phyloP scores from a whole-genome alignment of 2,797 vertebrate species.

The Hipposideros larvatus region DNA sequence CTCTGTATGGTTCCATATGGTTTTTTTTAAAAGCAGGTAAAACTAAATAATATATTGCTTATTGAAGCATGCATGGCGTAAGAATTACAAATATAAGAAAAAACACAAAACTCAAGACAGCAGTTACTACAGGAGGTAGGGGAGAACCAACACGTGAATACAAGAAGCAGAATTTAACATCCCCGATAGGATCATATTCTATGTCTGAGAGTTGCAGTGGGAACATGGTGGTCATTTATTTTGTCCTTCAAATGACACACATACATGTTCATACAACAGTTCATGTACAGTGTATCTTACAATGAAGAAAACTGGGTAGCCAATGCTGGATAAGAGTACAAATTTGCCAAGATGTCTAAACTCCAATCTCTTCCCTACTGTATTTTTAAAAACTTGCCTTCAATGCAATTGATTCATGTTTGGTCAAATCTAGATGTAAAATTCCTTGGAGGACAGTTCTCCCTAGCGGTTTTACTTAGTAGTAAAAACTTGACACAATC shows the following conservation, averaged over 20 bases:
- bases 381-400: background rate
- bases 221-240: background rate
- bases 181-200: background rate
- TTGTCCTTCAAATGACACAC: background rate
- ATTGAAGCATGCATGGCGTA: background rate
- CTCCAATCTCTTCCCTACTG: background rate
- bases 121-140: background rate
- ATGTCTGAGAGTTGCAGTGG: background rate
- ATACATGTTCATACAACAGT: background rate
- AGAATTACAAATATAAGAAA: conserved; percentile 6
- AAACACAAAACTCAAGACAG: background rate
- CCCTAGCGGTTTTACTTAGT: background rate
- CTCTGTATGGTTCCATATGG: background rate
- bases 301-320: background rate
- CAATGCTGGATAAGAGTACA: background rate
- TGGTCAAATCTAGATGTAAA: background rate
- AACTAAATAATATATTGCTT: background rate
- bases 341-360: background rate
- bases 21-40: background rate
- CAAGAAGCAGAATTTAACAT: background rate
- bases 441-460: background rate
- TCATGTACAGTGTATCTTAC: background rate
- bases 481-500: background rate
- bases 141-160: background rate
- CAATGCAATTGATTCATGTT: background rate